Evolutionary conservation across 2,797 vertebrate species (phyloP), one percentile per base, ranked within the genome.

Genomic region (Sarcophilus harrisii): DNA sequence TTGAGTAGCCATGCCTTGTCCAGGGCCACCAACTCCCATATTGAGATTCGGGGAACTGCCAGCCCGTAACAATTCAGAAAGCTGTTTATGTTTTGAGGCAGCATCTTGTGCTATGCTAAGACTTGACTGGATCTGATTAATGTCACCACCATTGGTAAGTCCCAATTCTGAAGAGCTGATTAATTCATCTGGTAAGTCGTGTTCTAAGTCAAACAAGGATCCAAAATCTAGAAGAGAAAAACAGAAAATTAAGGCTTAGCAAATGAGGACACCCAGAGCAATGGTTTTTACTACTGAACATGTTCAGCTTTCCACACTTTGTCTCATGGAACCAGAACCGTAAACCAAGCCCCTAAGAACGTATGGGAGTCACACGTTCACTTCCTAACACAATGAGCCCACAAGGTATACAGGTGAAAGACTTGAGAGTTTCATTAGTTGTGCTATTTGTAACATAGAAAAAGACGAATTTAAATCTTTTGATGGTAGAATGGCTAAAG

Each of bases 161-260:
- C 99, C 99, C 98, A 99, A 98, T 97, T 99, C 99, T 0, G 99
- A 99, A 58, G 99, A 99, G 98, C 98, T 99, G 98, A 99, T 99
- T 98, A 99, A 99, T 98, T 99, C 99, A 96, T 99, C 99, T 52
- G 99, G 99, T 97, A 99, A 99, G 98, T 99, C 99, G 2, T 99
- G 99, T 98, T 99, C 99, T 98, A 99, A 98, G 98, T 99, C 99
- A 97, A 99, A 99, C 1, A 99, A 99, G 3, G 99, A 99, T 97
- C 99, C 99, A 97, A 99, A 99, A 99, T 99, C 99, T 99, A 98
- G 93, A 96, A 96, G 94, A 96, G 96, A 38, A 96, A n/a, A 96
- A 97, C 95, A 90, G 60, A 38, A 95, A 45, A 81, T 97, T 94
- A 96, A 95, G 96, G 32, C 94, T 29, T 92, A 49, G 96, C 13